Base-by-base conservation (phyloP, 2,888 invertebrate species). In the Melanostoma scalare region DNA sequence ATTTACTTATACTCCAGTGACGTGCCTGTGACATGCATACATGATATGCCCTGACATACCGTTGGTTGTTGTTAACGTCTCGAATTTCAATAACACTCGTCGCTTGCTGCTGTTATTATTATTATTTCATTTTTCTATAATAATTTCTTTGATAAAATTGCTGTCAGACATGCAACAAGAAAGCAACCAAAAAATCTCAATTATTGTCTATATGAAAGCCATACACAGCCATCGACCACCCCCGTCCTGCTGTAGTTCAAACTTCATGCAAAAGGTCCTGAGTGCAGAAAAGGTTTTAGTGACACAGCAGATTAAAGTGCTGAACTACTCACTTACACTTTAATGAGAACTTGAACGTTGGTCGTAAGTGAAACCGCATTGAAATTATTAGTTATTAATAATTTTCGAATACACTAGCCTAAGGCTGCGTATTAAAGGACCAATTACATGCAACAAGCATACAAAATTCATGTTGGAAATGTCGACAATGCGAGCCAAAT, bases 331-430 rank as follows among this genome's bases (percentile, higher is more conserved):
- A 63, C 73, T 74, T 74, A 71, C 74, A 84, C 74, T 79, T 67
- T 84, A 84, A 84, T 84, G 78, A 78, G 84, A 63, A 33, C 69
- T 6, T 31, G 84, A 67, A 61, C 78, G 81, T 75, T 46, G 75
- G 69, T 79, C 60, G 78, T 75, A 84, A 84, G 67, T 79, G 78
- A 79, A 79, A 84, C 84, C 84, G 40, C 84, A 84, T 79, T 74
- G 78, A 71, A 84, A 84, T 84, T 78, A 84, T 84, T 84, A 84
- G 79, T 84, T 84, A 84, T 79, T 84, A 84, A 84, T 84, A 84
- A 75, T 84, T 84, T 84, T 84, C 61, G 56, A 84, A 71, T 74
- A n/a, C 46, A 55, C 36, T 53, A 42, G 56, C 36, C 20, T 1
- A 63, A 38, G 63, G 48, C 61, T 46, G 10, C 31, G 40, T 42